Evolutionary conservation across 2,113 vertebrate species (phyloP).

Genomic region (Lamprologus speciosus): DNA sequence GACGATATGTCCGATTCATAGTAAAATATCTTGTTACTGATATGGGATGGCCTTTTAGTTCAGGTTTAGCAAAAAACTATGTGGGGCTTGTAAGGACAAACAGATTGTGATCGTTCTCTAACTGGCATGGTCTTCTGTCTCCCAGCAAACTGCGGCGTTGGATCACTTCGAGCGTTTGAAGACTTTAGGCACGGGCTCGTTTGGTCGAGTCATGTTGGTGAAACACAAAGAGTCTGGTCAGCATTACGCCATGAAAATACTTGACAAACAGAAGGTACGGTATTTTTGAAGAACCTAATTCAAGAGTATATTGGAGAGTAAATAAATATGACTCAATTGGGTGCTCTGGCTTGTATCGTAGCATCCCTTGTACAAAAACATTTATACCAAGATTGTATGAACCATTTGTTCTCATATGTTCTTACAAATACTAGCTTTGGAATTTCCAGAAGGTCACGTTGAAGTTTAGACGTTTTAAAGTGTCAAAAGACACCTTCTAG

Average conservation of each 20-base stretch:
- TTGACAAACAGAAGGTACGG: conserved; percentile 91
- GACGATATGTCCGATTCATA: neutral
- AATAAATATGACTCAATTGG: neutral
- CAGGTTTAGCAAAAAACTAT: neutral
- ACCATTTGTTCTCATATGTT: neutral
- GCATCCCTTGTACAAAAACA: neutral
- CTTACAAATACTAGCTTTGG: neutral
- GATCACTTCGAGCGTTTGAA: conserved; percentile 90
- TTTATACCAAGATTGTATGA: neutral
- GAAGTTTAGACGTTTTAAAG: rapidly evolving
- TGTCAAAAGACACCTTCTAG: neutral
- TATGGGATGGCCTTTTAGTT: neutral
- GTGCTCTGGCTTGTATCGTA: neutral
- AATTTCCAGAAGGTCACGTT: neutral
- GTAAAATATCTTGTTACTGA: neutral
- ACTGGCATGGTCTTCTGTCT: neutral
- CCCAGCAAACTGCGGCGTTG: conserved; percentile 84
- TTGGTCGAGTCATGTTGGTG: conserved; percentile 90
- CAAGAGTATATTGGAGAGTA: neutral
- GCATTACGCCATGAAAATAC: conserved; percentile 94
- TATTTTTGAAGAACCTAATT: neutral
- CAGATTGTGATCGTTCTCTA: neutral
- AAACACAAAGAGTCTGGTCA: conserved; percentile 83
- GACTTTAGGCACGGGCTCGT: conserved; percentile 90
- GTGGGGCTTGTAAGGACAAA: neutral